Conservation (phyloP, 2,797 vertebrate species). For the Alectoris magna region DNA sequence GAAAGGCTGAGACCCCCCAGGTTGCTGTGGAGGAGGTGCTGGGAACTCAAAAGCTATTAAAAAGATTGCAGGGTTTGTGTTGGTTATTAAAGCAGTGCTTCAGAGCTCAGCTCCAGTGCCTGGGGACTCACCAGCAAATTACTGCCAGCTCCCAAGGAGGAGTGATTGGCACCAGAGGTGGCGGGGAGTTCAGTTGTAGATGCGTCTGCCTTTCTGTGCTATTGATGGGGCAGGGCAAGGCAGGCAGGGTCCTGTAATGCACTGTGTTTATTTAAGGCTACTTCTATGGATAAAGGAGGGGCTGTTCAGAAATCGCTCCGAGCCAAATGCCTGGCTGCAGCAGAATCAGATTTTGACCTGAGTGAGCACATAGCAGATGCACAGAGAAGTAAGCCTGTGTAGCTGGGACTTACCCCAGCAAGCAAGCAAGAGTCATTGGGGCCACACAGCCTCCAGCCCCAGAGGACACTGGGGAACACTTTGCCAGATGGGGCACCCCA, state of each 20-base stretch:
- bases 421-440: not conserved
- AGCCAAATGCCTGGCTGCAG: not conserved
- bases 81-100: constrained; percentile 53
- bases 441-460: not conserved
- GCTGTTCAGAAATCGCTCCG: not conserved
- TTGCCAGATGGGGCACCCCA: not conserved
- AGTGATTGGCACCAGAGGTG: not conserved
- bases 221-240: fast-evolving
- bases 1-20: constrained; percentile 2
- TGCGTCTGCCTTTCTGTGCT: not conserved
- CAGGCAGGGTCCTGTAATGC: not conserved
- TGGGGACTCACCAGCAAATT: constrained; percentile 33
- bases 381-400: not conserved
- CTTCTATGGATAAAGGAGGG: not conserved
- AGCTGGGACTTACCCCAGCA: fast-evolving
- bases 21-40: not conserved
- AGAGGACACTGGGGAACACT: not conserved
- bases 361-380: not conserved
- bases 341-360: not conserved
- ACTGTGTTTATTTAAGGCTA: not conserved
- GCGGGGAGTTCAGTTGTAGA: not conserved
- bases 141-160: not conserved
- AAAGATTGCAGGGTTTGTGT: constrained; percentile 11
- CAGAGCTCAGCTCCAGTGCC: not conserved
- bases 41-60: constrained; percentile 46